Conservation (phyloP, 2,888 invertebrate species). For the Schizaphis graminum region DNA sequence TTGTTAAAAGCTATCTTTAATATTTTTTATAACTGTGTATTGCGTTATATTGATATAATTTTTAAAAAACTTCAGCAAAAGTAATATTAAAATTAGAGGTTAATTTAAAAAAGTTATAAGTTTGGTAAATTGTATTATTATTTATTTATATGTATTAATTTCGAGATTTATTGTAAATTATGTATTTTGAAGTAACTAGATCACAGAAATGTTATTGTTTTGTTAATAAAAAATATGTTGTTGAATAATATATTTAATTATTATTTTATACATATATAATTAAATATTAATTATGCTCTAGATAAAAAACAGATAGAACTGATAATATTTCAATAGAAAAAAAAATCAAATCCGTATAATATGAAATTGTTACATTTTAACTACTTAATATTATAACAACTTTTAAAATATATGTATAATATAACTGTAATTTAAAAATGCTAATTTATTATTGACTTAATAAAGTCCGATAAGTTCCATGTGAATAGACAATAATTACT, state of each 20-base stretch:
- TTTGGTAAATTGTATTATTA: neutral
- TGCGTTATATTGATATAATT: neutral
- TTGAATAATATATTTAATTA: neutral
- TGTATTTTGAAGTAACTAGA: neutral
- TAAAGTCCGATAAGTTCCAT: neutral
- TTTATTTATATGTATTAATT: neutral
- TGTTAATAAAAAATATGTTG: neutral
- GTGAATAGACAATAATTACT: constrained; percentile 42
- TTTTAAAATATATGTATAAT: neutral
- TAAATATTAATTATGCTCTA: neutral
- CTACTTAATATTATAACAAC: neutral
- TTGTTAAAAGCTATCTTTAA: neutral
- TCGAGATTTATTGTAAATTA: neutral
- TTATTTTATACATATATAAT: neutral
- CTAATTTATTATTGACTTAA: neutral
- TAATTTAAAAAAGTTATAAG: neutral
- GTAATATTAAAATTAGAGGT: constrained; percentile 6
- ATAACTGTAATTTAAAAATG: neutral
- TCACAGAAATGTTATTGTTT: neutral
- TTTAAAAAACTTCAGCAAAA: neutral
- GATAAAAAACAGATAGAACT: neutral
- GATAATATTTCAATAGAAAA: neutral
- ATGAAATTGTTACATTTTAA: neutral
- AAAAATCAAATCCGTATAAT: neutral
- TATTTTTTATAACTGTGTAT: neutral